These are phyloP conservation scores for Drosophila orosa DNA, from an alignment of 1,140 invertebrate species.

Conservation along the genomic window DNA sequence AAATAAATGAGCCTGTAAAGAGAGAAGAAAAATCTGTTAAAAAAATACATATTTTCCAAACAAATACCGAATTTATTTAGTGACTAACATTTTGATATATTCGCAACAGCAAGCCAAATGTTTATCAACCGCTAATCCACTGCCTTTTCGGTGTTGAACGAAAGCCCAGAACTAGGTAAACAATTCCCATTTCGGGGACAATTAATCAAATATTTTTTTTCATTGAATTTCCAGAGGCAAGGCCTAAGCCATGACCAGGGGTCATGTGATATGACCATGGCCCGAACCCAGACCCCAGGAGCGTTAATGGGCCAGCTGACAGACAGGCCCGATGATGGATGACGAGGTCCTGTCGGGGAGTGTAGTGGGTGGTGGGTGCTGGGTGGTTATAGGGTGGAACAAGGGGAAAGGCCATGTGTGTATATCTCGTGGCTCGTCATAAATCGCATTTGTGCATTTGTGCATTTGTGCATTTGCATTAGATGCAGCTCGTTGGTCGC, in stretches of 20 bases:
- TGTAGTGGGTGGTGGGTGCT: neutral
- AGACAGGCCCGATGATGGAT: conserved; percentile 51
- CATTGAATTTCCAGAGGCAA: conserved; percentile 64
- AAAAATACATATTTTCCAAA: neutral
- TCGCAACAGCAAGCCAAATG: neutral
- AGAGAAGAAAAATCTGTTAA: neutral
- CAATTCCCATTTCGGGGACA: conserved; percentile 67
- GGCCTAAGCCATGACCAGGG: conserved; percentile 34
- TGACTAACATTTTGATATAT: neutral
- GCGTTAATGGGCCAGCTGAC: conserved; percentile 79
- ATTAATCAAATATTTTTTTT: conserved; percentile 80
- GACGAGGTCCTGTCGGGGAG: conserved; percentile 11
- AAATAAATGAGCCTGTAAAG: conserved; percentile 7
- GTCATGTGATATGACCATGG: conserved; percentile 50
- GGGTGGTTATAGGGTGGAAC: neutral
- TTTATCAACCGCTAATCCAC: conserved; percentile 10
- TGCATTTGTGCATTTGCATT: conserved; percentile 82
- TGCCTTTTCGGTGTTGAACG: conserved; percentile 45
- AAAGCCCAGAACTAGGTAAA: conserved; percentile 68
- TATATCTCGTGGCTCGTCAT: conserved; percentile 57
- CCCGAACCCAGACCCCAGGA: conserved; percentile 13
- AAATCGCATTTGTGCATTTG: conserved; percentile 82
- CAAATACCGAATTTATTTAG: neutral
- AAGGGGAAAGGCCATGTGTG: conserved; percentile 2
- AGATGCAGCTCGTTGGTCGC: conserved; percentile 68